Conservation (phyloP, 2,888 invertebrate species). For the Zhuqinia jingwanae region DNA sequence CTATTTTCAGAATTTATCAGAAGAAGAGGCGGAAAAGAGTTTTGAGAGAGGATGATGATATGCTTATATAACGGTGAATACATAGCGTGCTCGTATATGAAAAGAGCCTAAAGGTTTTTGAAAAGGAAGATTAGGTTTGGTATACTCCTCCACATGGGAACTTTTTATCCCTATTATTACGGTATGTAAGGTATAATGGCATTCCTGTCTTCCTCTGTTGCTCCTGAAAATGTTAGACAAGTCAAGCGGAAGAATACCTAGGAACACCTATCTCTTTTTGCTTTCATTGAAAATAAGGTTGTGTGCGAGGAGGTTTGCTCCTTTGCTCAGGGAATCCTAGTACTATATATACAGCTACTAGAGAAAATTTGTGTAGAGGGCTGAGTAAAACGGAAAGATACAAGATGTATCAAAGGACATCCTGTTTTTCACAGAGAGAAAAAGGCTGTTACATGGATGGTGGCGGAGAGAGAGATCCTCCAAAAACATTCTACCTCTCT, state of each 20-base stretch:
- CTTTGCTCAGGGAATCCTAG: slow-evolving; percentile 9
- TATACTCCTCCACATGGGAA: background rate
- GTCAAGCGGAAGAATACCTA: slow-evolving; percentile 58
- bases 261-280: slow-evolving; percentile 63
- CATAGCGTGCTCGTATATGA: background rate
- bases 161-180: slow-evolving; percentile 39
- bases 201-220: slow-evolving; percentile 52
- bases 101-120: slow-evolving; percentile 48
- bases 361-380: background rate
- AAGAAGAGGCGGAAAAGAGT: background rate
- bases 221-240: slow-evolving; percentile 50
- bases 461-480: too few relatives aligned
- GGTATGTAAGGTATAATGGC: slow-evolving; percentile 26
- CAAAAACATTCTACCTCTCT: slow-evolving; percentile 9
- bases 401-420: slow-evolving; percentile 69
- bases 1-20: slow-evolving; percentile 46
- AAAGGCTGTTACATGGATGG: slow-evolving; percentile 41
- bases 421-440: slow-evolving; percentile 62
- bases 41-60: slow-evolving; percentile 10
- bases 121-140: slow-evolving; percentile 43
- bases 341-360: background rate
- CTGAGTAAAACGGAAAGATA: slow-evolving; percentile 49
- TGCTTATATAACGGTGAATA: background rate
- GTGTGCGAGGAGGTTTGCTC: slow-evolving; percentile 19
- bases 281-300: slow-evolving; percentile 54